Evolutionary conservation across 2,113 vertebrate genomes (phyloP), one percentile per base, ranked within the genome.

Genomic region (Corvus moneduloides): DNA sequence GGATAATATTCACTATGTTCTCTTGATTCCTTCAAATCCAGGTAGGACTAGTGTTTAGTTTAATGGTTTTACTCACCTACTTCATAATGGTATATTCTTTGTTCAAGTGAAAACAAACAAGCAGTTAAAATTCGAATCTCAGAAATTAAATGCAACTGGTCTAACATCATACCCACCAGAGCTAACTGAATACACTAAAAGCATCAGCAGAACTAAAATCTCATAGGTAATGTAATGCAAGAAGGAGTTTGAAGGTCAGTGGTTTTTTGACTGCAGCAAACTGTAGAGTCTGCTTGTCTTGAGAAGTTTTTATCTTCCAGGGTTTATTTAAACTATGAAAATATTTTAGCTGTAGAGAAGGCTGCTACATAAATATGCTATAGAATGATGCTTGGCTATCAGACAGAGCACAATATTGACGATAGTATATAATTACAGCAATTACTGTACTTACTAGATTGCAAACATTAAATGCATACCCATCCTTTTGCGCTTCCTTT

Each of bases 401-500:
- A 66, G 22, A 75, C 16, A 84, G 43, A 67, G 22, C 24, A 51
- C 59, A 87, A 37, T 85, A 68, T 17, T 77, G 48, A 84, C 17
- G 15, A 93, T n/a, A 84, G 14, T 41, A 66, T 61, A 41, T 73
- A 95, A 93, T 85, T 94, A 75, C 83, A 94, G 52, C 83, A 90
- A 91, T 84, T 95, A 69, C 69, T 95, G 44, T 88, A 84, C 51
- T 63, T 58, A 90, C 51, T 89, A 80, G 32, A 69, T 79, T 7
- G 35, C 32, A 91, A 94, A 79, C 8, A 80, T 62, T 91, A 76
- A 86, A 67, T 35, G 7, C 13, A 22, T 23, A 37, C 7, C 7
- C 10, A 37, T 19, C 5, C 19, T 93, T 89, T 90, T 87, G 32
- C 37, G 48, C 12, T 79, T 92, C 26, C 51, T 82, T 76, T 90